Base-by-base conservation (phyloP, 23 tunicate species). In the Trididemnum miniatum region DNA sequence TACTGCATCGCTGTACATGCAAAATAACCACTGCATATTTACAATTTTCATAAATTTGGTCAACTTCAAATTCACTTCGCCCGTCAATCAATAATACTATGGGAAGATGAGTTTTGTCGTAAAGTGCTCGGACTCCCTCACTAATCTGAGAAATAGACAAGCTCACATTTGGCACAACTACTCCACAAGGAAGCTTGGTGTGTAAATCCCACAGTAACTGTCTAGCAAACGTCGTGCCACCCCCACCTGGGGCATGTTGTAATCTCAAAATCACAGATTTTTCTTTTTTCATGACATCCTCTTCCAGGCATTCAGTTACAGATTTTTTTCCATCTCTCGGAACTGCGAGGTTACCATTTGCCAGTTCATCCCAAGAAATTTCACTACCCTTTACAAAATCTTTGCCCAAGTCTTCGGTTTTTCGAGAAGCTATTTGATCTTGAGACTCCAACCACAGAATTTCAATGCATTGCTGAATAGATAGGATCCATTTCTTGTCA, bases 211-310 rank as follows among this genome's bases (percentile, higher is more conserved):
- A 87, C 9, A 87, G 69, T 0, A 87, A 27, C 35, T 76, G 81
- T 22, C 92, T 84, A 74, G 81, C 77, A 63, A 87, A 62, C 26
- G 92, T 87, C 2, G 86, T 81, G 38, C 92, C 92, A 4, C 92
- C 92, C 65, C 92, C 84, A 23, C 92, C 86, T 0, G 92, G 92
- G 0, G 92, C 62, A 60, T 87, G 92, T 20, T 31, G 63, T 38
- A 87, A 25, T 0, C 65, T 74, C 3, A 87, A 44, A 0, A 81
- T 39, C 54, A 77, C 29, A 2, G 82, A 59, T 29, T 82, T 34
- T 25, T 85, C 39, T 31, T 72, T 60, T 0, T 72, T 37, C 0
- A 87, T 4, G 26, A 51, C 36, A 18, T 71, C 65, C 3, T 36
- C 33, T 72, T 80, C 27, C 12, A 87, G 29, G 65, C 26, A 36